These are phyloP conservation scores for Cephus pulcher DNA, from an alignment of 2,888 invertebrate genomes.

Conservation along the genomic window DNA sequence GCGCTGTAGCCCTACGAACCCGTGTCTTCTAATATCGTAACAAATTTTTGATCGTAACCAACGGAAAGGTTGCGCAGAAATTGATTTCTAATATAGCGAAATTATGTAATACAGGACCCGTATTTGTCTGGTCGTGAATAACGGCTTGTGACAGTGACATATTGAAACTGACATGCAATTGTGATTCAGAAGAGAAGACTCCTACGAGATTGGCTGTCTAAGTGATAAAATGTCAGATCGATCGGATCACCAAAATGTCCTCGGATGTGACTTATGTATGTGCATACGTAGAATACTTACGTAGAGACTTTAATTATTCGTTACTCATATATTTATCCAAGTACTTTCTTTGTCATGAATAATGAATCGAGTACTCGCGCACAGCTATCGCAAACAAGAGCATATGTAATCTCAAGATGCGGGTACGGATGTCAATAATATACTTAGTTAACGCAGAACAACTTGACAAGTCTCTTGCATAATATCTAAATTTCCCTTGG, in stretches of 20 bases:
- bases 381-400: too few species aligned
- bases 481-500: too few species aligned
- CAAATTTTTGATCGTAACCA: too few species aligned
- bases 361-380: not conserved
- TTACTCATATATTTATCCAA: not conserved
- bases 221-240: not conserved
- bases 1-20: not conserved
- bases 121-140: not conserved
- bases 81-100: too few species aligned
- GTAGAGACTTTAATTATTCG: not conserved
- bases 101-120: not conserved
- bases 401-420: too few species aligned
- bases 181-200: not conserved
- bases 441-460: too few species aligned
- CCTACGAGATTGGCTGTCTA: not conserved
- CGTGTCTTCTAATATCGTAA: too few species aligned
- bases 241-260: too few species aligned
- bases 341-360: slow-evolving; percentile 5
- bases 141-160: not conserved
- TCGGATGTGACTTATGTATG: too few species aligned
- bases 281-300: not conserved
- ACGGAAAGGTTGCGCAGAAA: too few species aligned
- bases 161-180: not conserved
- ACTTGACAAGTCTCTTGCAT: too few species aligned
- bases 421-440: too few species aligned